Evolutionary conservation across 2,888 invertebrate genomes (phyloP).

Genomic region (Drosophila longiperda): DNA sequence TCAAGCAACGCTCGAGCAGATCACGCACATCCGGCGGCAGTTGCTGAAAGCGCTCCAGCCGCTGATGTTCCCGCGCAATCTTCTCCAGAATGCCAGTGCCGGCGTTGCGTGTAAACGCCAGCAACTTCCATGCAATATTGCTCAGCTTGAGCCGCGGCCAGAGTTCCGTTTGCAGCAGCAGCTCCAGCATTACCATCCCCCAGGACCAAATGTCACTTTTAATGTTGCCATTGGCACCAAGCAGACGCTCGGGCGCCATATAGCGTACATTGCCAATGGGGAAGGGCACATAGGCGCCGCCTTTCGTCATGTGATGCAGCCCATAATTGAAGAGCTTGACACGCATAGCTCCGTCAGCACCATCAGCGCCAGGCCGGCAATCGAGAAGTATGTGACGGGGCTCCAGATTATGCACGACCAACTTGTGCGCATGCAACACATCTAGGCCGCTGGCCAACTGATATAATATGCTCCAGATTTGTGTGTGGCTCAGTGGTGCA

Average conservation of each 20-base stretch:
- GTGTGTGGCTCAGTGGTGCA: constrained; percentile 82
- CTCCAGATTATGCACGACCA: constrained; percentile 92
- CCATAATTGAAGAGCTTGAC: constrained; percentile 97
- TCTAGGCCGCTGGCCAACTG: constrained; percentile 91
- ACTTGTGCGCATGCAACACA: constrained; percentile 89
- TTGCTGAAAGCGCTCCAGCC: constrained; percentile 82
- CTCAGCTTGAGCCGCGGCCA: constrained; percentile 89
- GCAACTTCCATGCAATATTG: constrained; percentile 89
- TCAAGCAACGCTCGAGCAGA: constrained; percentile 90
- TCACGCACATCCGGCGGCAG: constrained; percentile 81
- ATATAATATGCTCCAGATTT: constrained; percentile 88
- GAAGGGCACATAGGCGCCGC: constrained; percentile 94
- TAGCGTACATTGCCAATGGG: constrained; percentile 93
- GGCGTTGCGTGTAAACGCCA: constrained; percentile 86
- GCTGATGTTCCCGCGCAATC: constrained; percentile 92
- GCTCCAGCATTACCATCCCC: constrained; percentile 94
- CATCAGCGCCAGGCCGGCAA: constrained; percentile 76
- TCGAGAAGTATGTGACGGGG: constrained; percentile 93
- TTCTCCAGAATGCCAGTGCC: constrained; percentile 87
- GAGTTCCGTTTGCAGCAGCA: constrained; percentile 89
- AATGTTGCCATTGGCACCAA: constrained; percentile 88
- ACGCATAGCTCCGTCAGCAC: constrained; percentile 86
- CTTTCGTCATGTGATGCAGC: constrained; percentile 95
- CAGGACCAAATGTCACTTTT: constrained; percentile 97
- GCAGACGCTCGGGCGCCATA: constrained; percentile 92